Conservation (phyloP, 2,113 vertebrate species). For the Apteryx owenii region DNA sequence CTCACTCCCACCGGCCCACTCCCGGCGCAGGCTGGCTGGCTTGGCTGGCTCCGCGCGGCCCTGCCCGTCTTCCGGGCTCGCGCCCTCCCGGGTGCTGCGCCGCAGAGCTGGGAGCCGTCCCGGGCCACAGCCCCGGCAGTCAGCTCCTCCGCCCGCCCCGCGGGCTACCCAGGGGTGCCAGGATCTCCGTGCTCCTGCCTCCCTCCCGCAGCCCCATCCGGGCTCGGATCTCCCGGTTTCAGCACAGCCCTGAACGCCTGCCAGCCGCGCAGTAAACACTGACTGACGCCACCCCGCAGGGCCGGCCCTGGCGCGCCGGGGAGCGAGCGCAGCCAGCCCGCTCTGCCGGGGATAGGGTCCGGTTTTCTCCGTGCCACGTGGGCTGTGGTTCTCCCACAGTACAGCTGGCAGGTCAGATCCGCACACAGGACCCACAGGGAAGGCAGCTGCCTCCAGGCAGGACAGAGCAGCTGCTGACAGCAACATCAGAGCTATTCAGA, state of each 20-base stretch:
- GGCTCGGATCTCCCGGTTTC: background rate
- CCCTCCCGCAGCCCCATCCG: background rate
- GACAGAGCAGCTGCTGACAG: background rate
- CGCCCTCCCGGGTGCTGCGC: fast-evolving
- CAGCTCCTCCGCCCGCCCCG: fast-evolving
- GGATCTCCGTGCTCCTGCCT: background rate
- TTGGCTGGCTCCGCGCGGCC: background rate
- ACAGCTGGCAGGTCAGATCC: background rate
- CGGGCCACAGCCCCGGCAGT: fast-evolving
- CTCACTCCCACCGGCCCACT: background rate
- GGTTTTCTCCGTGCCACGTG: background rate
- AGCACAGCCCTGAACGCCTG: background rate
- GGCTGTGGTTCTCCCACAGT: background rate
- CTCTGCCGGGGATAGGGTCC: background rate
- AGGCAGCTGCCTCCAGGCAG: background rate
- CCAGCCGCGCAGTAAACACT: fast-evolving
- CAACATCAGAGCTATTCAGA: fast-evolving
- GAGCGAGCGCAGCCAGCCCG: background rate
- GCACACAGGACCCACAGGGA: background rate
- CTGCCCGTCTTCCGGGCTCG: background rate
- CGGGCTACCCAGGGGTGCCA: too few relatives aligned
- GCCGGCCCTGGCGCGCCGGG: background rate
- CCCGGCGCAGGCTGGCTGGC: fast-evolving
- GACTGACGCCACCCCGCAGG: fast-evolving
- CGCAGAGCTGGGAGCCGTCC: background rate